phyloP scores from a whole-genome alignment of 1,140 invertebrate genomes.

The Habropoda laboriosa region DNA sequence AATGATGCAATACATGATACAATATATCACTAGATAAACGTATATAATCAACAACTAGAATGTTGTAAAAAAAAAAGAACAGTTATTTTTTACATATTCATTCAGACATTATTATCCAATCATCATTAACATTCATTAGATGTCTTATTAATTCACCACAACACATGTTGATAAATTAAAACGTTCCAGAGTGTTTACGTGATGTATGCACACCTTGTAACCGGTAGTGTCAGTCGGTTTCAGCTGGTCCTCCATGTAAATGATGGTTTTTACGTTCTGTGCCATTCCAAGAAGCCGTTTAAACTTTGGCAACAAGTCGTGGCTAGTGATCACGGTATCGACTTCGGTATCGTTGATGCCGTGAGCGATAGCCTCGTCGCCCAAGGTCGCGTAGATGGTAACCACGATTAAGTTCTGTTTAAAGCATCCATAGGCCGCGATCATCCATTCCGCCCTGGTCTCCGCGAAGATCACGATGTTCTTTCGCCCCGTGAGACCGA shows the following conservation, averaged over 20 bases:
- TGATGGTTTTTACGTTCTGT: slow-evolving; percentile 88
- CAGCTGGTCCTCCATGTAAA: slow-evolving; percentile 95
- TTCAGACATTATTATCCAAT: no score
- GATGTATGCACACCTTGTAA: slow-evolving; percentile 85
- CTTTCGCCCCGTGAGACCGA: slow-evolving; percentile 85
- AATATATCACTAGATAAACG: no score
- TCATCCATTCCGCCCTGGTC: slow-evolving; percentile 98
- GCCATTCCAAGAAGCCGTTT: slow-evolving; percentile 88
- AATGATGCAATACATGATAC: no score
- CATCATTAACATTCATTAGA: background rate
- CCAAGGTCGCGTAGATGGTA: slow-evolving; percentile 98
- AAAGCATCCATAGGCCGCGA: slow-evolving; percentile 96
- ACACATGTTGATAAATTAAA: background rate
- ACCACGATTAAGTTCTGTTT: slow-evolving; percentile 94
- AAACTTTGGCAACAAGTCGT: slow-evolving; percentile 95
- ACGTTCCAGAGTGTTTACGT: background rate
- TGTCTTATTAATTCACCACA: no score
- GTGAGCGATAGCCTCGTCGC: slow-evolving; percentile 97
- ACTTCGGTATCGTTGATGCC: slow-evolving; percentile 98
- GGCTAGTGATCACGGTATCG: slow-evolving; percentile 92
- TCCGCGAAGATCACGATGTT: slow-evolving; percentile 98
- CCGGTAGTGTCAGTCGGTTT: slow-evolving; percentile 86
- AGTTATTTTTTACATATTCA: no score
- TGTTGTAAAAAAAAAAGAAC: no score
- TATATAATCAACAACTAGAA: no score